Evolutionary conservation across 1,140 invertebrate genomes (phyloP), one percentile per base, ranked within the genome.

Genomic region (Drosophila hydei): DNA sequence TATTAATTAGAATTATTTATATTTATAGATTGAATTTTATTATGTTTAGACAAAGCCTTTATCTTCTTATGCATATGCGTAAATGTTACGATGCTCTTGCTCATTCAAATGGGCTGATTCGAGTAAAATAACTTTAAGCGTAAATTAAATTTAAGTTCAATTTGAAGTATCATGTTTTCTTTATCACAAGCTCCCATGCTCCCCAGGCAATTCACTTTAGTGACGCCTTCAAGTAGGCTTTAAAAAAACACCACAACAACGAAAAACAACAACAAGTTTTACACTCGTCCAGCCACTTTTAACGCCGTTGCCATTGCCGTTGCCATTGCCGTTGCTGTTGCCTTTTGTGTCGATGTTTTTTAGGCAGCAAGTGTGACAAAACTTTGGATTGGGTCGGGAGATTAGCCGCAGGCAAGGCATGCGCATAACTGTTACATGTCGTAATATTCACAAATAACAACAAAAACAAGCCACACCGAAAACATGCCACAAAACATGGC

Each of bases 401-500:
- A 19, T 51, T 42, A 9, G 43, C 60, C 25, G 14, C 64, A 51
- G 21, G 54, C 58, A 56, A 67, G 50, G 55, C 75, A 60, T 69
- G 55, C 72, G 64, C 79, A 79, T 61, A 75, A 87, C 71, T 85
- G 74, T 75, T 50, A 80, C 81, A 80, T 87, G 74, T 77, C 81
- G 60, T 75, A 75, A 81, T 80, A 87, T 81, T 68, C 77, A 77
- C 83, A 72, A 72, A 77, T 81, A 85, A 67, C 65, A 77, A 52
- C 60, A 50, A 69, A 51, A 69, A 64, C 55, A 56, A 65, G 42
- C 55, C 33, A 70, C 43, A 47, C 51, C 33, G 48, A 51, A 55
- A 70, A 83, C 76, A 84, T 77, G 80, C 72, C 79, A 70, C 61
- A 50, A 79, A 79, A 79, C 78, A 88, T 73, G 83, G 50, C 74